Evolutionary conservation across 1,140 invertebrate genomes (phyloP).

Genomic region (Ridgeia piscesae): DNA sequence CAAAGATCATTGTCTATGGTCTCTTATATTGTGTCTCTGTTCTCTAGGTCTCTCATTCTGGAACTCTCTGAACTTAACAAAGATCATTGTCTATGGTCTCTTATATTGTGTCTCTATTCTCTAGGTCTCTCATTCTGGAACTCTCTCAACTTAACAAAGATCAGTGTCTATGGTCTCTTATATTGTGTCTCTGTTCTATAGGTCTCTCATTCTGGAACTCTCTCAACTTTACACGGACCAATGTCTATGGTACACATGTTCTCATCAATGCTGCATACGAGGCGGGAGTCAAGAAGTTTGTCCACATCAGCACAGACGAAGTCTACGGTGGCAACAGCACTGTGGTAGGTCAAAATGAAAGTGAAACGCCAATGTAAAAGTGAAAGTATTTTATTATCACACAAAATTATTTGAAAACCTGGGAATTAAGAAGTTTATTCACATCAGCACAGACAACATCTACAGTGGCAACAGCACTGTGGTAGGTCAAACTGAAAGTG

Average conservation of each 20-base stretch:
- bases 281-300: constrained; percentile 42
- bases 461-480: constrained; percentile 31
- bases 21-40: too few relatives aligned
- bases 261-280: constrained; percentile 35
- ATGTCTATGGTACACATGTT: constrained; percentile 37
- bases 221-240: constrained; percentile 35
- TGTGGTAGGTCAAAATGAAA: constrained; percentile 6
- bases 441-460: constrained; percentile 55
- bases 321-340: constrained; percentile 37
- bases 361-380: background rate
- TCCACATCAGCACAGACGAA: constrained; percentile 55
- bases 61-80: too few relatives aligned
- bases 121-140: too few relatives aligned
- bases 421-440: constrained; percentile 49
- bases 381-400: background rate
- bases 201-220: constrained; percentile 36
- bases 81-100: too few relatives aligned
- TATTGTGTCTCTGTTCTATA: background rate
- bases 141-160: too few relatives aligned
- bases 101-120: too few relatives aligned
- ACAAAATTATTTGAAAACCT: too few relatives aligned
- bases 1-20: too few relatives aligned
- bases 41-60: too few relatives aligned
- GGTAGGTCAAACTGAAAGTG: constrained; percentile 7
- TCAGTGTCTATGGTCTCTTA: background rate